A percentile compares a stretch with the other conserved stretches of the same genome.
phyloP scores from a whole-genome alignment of 2,113 vertebrate species.

The Pelecanus crispus region DNA sequence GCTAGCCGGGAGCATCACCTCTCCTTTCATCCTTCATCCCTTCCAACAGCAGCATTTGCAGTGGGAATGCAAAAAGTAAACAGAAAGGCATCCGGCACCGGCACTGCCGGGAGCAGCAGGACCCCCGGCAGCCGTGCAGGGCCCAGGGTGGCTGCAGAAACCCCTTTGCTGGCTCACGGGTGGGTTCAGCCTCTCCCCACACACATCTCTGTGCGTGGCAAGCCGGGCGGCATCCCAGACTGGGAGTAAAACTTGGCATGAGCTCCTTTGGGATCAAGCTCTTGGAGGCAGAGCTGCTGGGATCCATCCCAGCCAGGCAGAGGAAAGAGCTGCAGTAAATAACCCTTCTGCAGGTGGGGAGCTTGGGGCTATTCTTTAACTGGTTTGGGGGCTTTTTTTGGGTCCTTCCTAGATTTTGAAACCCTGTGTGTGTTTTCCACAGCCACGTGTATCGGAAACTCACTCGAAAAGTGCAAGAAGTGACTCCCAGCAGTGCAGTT shows the following conservation, averaged over 20 bases:
- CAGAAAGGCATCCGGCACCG: neutral
- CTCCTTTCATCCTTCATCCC: neutral
- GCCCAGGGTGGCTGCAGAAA: neutral
- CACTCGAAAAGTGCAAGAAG: neutral
- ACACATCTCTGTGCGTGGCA: accelerated
- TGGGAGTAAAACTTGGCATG: neutral
- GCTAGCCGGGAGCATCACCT: neutral
- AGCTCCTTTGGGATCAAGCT: neutral
- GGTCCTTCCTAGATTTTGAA: neutral
- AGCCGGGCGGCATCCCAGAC: neutral
- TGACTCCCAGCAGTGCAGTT: accelerated
- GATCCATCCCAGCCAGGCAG: neutral
- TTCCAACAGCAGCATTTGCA: neutral
- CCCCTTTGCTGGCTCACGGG: accelerated
- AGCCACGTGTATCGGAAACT: neutral
- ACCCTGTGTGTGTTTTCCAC: neutral
- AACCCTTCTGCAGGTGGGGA: neutral
- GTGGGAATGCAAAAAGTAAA: neutral
- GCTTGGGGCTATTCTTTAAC: neutral
- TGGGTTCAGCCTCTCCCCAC: neutral
- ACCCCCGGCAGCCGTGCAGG: accelerated
- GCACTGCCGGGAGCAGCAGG: neutral
- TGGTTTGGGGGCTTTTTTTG: neutral
- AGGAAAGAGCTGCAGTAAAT: neutral
- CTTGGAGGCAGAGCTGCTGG: neutral